A percentile compares a stretch with the other conserved stretches of the same genome.
These are phyloP conservation scores for Phoenicopterus ruber DNA, from an alignment of 2,113 vertebrate genomes.

Conservation along the genomic window DNA sequence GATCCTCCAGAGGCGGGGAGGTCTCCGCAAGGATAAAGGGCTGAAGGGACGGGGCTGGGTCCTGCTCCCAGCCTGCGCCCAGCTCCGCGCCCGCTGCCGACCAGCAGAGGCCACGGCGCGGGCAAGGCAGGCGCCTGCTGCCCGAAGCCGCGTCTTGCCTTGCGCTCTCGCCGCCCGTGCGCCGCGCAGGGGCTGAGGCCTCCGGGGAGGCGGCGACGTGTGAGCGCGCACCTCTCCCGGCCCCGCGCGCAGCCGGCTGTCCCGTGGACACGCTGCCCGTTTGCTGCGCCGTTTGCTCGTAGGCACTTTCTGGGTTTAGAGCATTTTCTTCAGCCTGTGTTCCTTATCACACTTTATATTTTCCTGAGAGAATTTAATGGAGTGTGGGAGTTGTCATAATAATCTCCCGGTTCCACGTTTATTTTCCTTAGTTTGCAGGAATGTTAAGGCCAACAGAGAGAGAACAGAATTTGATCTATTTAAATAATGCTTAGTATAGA, in stretches of 20 bases:
- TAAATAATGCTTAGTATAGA: neutral
- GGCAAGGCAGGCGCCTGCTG: neutral
- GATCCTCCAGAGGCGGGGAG: neutral
- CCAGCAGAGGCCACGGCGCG: too few relatives aligned
- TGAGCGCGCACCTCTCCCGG: rapidly evolving
- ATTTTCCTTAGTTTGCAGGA: slow-evolving; percentile 45
- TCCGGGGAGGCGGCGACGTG: rapidly evolving
- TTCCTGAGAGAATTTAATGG: slow-evolving; percentile 36
- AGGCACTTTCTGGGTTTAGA: neutral
- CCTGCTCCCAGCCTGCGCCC: neutral
- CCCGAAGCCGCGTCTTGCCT: neutral
- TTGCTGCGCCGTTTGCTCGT: neutral
- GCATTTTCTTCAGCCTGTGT: neutral
- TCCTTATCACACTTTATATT: neutral
- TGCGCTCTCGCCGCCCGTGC: rapidly evolving
- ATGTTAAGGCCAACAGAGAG: neutral
- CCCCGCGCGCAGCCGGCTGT: neutral
- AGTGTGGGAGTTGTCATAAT: slow-evolving; percentile 24
- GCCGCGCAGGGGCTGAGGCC: neutral
- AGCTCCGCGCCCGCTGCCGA: neutral
- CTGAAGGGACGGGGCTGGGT: neutral
- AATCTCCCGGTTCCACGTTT: neutral
- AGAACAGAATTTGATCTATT: neutral
- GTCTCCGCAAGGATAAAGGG: neutral
- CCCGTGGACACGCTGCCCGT: rapidly evolving